Evolutionary conservation across 64 coral and sea anemone genomes (phyloP), one percentile per base, ranked within the genome.

Genomic region (Catalaphyllia jardinei): DNA sequence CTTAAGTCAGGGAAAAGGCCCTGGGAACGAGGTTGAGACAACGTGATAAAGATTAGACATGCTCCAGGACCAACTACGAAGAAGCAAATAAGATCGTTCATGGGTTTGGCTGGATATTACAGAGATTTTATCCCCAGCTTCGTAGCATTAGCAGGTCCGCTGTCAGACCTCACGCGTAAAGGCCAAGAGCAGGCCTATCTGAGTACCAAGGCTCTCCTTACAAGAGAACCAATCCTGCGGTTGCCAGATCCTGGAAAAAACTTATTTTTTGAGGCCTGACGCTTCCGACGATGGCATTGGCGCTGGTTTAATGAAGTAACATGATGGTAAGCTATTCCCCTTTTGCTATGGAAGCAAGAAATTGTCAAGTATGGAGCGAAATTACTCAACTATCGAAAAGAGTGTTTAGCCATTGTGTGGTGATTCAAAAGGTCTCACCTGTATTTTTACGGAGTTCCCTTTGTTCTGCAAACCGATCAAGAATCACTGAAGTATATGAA

Each of bases 91-190:
- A 73, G 84, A 81, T 87, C 91, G 10, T 93, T 93, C 27, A 39
- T 93, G 52, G 64, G 72, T 46, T 67, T 88, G 8, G 74, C 72
- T 29, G 85, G 91, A 51, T 93, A 88, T 88, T 88, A 93, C 30
- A 33, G 76, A 19, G 85, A 94, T 22, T 94, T 62, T 69, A 94
- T 94, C 57, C 93, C 93, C 11, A 86, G 87, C 55, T 94, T 84
- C 67, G 88, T 87, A 67, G 87, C 80, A 60, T 73, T 94, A 60
- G 87, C 88, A 4, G 88, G 57, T 4, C 88, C 87, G 8, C 57
- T 94, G n/a, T 79, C 85, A 22, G 91, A 87, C 25, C 59, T 93
- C 1, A 88, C 84, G 39, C 77, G 73, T 13, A 93, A 88, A 74
- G 84, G 91, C 16, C 87, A 86, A 77, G 80, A 89, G 59, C 74